Evolutionary conservation across 2,888 invertebrate genomes (phyloP).

Genomic region (Mactromeris polynyma): DNA sequence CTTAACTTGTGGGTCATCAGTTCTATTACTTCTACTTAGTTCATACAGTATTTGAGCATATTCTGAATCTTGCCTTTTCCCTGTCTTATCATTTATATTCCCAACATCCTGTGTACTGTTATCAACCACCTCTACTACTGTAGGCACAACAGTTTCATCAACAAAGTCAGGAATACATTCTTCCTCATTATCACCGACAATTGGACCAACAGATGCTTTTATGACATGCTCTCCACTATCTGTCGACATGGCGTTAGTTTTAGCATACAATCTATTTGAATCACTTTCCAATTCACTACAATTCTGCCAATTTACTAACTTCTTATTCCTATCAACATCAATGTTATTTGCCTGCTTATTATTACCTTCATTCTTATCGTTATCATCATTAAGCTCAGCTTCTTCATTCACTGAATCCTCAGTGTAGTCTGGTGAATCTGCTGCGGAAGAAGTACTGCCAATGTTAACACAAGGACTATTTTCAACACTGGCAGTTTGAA

Average conservation of each 20-base stretch:
- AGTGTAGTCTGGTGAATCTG: neutral
- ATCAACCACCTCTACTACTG: neutral
- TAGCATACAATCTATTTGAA: neutral
- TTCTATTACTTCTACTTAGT: slow-evolving; percentile 47
- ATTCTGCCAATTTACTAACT: neutral
- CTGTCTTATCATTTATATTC: slow-evolving; percentile 4
- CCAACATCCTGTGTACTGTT: neutral
- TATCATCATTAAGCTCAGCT: neutral
- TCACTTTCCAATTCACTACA: neutral
- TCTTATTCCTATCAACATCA: neutral
- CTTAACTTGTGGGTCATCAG: neutral
- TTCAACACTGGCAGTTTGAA: neutral
- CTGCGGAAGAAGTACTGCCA: neutral
- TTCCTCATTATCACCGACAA: neutral
- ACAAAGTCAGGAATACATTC: neutral
- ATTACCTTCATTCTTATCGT: neutral
- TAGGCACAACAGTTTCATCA: neutral
- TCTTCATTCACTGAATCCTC: neutral
- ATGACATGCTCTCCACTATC: neutral
- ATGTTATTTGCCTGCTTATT: neutral
- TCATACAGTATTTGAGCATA: slow-evolving; percentile 61
- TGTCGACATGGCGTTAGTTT: neutral
- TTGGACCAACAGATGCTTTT: neutral
- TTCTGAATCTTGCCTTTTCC: slow-evolving; percentile 42
- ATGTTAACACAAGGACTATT: neutral